Base-by-base conservation (phyloP, 2,888 invertebrate species). In the Pristionchus japonicus region DNA sequence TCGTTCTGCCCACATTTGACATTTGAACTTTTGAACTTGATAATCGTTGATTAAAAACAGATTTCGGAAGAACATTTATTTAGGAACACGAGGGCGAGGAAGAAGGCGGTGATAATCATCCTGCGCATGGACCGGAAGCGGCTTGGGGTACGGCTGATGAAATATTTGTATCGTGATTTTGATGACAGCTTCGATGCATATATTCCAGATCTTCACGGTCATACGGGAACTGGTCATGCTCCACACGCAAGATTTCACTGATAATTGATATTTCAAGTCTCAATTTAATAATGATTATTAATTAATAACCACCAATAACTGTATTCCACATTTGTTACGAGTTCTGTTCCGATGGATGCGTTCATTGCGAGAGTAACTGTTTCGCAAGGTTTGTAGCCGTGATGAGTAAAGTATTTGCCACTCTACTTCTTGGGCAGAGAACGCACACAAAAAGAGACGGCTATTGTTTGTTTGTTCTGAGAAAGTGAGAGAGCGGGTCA, bases 1-100 rank as follows among this genome's bases (percentile, higher is more conserved):
- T 57, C 3, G 20, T 57, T 57, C 2, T 7, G 47, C 47, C 13
- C 2, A 49, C n/a, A 49, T 13, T 17, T 49, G 47, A 6, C 47
- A 47, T 37, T 70, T 70, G n/a, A n/a, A n/a, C n/a, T n/a, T n/a
- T n/a, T n/a, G n/a, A n/a, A n/a, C n/a, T n/a, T n/a, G n/a, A n/a
- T n/a, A n/a, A n/a, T n/a, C 34, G n/a, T 43, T n/a, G 15, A 47
- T 82, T 82, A 15, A 1, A 23, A 70, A 70, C 6, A 67, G 34
- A 80, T 31, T 17, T 6, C 6, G 9, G 11, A 31, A 17, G 15
- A 34, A 17, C 1, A 1, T 23, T 31, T 6, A n/a, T 40, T 52
- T 9, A 87, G 87, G 87, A 87, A 40, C 87, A 87, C 87, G 80
- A 87, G 23, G 87, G 87, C 1, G 87, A 87, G 61, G 15, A 34